A percentile compares a stretch with the other conserved stretches of the same genome.
Evolutionary conservation across 1,140 invertebrate genomes (phyloP).

Genomic region (Alviniconcha marisindica): DNA sequence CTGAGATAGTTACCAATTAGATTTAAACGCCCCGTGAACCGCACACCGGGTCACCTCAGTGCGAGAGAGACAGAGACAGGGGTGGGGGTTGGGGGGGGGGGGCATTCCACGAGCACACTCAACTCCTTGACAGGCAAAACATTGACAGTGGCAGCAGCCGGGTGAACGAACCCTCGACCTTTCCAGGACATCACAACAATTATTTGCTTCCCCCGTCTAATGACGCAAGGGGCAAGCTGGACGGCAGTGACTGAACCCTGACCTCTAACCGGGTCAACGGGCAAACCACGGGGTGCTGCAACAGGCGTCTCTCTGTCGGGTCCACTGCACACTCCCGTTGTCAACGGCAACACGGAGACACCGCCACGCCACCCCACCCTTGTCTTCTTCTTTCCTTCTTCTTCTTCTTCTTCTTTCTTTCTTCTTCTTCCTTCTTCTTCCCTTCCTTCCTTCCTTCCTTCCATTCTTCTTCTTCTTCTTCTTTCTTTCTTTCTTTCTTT

Average conservation of each 20-base stretch:
- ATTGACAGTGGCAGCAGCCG: neutral
- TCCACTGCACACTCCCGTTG: too few species aligned
- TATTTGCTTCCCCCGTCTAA: neutral
- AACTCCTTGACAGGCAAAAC: neutral
- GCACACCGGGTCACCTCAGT: too few species aligned
- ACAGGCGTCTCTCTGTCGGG: too few species aligned
- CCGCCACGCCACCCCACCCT: too few species aligned
- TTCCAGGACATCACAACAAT: neutral
- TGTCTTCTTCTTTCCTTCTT: neutral
- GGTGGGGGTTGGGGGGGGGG: too few species aligned
- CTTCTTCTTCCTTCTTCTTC: neutral
- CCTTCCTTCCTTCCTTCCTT: neutral
- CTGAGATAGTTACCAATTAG: neutral
- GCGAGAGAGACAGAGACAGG: too few species aligned
- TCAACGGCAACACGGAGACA: too few species aligned
- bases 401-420: neutral
- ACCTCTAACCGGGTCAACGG: too few species aligned
- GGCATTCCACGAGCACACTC: too few species aligned
- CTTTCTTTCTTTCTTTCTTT: constrained; percentile 25
- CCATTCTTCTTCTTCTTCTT: neutral
- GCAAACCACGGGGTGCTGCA: too few species aligned
- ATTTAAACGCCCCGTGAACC: too few species aligned
- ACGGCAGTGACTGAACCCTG: too few species aligned
- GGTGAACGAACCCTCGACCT: neutral
- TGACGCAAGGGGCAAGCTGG: neutral